phyloP scores from a whole-genome alignment of 2,888 invertebrate genomes.

The Acanthosepion esculentum region DNA sequence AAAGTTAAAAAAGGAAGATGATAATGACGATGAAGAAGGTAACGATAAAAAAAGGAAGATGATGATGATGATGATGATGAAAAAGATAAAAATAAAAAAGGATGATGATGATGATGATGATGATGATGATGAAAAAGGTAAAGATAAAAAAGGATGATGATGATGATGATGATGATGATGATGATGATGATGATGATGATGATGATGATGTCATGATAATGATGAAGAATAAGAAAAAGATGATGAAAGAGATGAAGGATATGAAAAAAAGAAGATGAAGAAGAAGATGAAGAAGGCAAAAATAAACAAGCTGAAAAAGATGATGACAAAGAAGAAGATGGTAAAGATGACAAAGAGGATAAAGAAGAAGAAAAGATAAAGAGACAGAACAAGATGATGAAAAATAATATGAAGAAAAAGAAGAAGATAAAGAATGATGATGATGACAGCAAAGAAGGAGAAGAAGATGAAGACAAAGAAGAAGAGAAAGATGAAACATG shows the following conservation, averaged over 20 bases:
- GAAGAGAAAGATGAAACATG: not conserved
- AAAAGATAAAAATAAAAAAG: too few relatives aligned
- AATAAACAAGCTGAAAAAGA: too few relatives aligned
- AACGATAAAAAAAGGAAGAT: not conserved
- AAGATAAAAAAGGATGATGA: too few relatives aligned
- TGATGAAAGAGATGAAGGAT: too few relatives aligned
- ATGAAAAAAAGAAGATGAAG: not conserved
- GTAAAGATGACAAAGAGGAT: too few relatives aligned
- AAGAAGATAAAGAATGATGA: not conserved
- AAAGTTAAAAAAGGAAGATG: too few relatives aligned
- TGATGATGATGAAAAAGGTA: too few relatives aligned
- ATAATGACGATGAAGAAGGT: too few relatives aligned
- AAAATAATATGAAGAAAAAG: not conserved
- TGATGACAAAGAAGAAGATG: too few relatives aligned
- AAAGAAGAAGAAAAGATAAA: too few relatives aligned
- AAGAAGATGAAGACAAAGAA: not conserved
- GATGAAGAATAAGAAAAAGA: not conserved
- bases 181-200: not conserved
- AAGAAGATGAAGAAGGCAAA: not conserved
- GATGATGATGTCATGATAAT: not conserved
- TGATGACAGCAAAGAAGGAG: not conserved
- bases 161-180: not conserved
- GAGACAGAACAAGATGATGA: not conserved
- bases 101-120: not conserved
- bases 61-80: too few relatives aligned